Evolutionary conservation across 2,888 invertebrate species (phyloP).

Genomic region (Lysandra coridon): DNA sequence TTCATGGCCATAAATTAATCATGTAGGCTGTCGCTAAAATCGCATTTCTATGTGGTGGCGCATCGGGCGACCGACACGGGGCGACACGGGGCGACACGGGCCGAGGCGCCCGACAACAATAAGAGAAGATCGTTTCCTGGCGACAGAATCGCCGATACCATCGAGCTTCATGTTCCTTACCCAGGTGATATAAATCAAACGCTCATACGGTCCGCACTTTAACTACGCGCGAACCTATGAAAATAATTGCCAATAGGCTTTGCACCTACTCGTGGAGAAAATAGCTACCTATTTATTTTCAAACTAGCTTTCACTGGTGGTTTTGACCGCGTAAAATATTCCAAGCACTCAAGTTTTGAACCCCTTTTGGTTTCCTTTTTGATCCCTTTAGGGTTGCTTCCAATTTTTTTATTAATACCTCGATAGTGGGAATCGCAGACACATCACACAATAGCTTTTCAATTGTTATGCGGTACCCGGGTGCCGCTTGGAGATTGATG

Average conservation of each 20-base stretch:
- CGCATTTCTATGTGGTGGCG: slow-evolving; percentile 64
- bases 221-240: slow-evolving; percentile 41
- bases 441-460: too few species aligned
- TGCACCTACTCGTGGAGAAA: not conserved
- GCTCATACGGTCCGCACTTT: slow-evolving; percentile 45
- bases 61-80: slow-evolving; percentile 56
- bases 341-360: too few species aligned
- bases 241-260: not conserved
- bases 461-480: too few species aligned
- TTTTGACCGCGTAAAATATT: too few species aligned
- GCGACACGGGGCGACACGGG: slow-evolving; percentile 65
- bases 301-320: too few species aligned
- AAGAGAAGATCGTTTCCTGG: slow-evolving; percentile 72
- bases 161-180: slow-evolving; percentile 63
- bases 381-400: too few species aligned
- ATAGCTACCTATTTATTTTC: not conserved
- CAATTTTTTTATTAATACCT: too few species aligned
- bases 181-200: slow-evolving; percentile 68
- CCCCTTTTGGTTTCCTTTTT: too few species aligned
- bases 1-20: slow-evolving; percentile 76
- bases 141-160: slow-evolving; percentile 75
- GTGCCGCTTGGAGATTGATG: too few species aligned
- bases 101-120: slow-evolving; percentile 63
- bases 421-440: too few species aligned
- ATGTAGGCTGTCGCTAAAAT: slow-evolving; percentile 79